Percentiles rank a stretch among this genome's conserved stretches.
Conservation (phyloP, 2,113 vertebrate species). For the Neopipo cinnamomea region DNA sequence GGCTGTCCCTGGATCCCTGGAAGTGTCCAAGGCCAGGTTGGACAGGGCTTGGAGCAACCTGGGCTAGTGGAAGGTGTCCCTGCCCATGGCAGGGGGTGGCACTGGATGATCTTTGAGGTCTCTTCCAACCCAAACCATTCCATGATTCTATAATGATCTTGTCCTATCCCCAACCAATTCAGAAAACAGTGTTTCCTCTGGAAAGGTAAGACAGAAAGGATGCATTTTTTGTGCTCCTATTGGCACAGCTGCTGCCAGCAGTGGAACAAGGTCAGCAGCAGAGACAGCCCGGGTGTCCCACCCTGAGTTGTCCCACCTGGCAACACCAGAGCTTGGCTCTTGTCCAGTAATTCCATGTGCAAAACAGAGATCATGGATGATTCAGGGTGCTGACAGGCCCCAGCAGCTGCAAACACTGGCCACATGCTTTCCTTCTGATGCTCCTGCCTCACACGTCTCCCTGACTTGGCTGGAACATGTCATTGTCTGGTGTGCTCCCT, state of each 20-base stretch:
- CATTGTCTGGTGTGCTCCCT: not conserved
- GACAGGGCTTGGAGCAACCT: not conserved
- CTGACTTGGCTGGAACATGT: not conserved
- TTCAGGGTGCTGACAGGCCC: not conserved
- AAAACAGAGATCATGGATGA: not conserved
- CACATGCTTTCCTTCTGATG: not conserved
- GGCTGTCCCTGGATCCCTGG: not conserved
- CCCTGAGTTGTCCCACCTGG: not conserved
- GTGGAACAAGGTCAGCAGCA: not conserved
- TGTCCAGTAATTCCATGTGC: not conserved
- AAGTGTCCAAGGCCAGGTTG: not conserved
- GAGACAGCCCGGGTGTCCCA: not conserved
- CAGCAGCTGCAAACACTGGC: not conserved
- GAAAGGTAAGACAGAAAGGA: not conserved
- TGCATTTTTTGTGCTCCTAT: not conserved
- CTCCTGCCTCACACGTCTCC: not conserved
- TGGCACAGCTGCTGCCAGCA: not conserved
- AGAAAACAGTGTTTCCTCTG: not conserved
- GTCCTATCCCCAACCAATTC: not conserved
- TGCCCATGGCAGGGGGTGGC: not conserved
- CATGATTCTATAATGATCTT: not conserved
- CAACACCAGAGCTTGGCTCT: not conserved
- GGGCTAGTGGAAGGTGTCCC: not conserved
- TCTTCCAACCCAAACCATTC: not conserved
- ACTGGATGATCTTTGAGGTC: not conserved